Base-by-base conservation (phyloP, 2,113 vertebrate species). In the Trematocara macrostoma region DNA sequence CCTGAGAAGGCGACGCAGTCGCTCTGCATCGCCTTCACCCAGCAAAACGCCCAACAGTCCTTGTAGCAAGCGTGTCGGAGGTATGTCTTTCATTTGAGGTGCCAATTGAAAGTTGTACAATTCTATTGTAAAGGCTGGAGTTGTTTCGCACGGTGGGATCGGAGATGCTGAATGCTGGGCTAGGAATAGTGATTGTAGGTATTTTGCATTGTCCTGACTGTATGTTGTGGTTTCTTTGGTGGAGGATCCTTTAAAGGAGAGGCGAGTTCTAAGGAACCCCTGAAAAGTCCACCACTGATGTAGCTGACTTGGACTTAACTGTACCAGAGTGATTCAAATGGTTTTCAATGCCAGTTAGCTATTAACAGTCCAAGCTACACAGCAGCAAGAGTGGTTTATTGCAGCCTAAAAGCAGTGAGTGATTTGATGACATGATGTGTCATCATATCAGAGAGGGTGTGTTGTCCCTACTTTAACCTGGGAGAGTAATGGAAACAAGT, bases 11-110 rank as follows among this genome's bases (percentile, higher is more conserved):
- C 87, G 81, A 23, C 89, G 89, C 69, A 90, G 89, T 52, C 88
- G 89, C 1, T 94, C 92, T 0, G 82, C 69, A 31, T 95, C 91
- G 3, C 93, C 95, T 12, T 89, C 87, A 2, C 90, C 91, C 55
- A 84, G 80, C 45, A 90, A 91, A 86, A 90, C 81, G 7, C 86
- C 80, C n/a, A 85, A 86, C 64, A 92, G 89, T 56, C 92, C 88
- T 7, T 80, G 74, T 93, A 89, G 85, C 55, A 34, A 88, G 38
- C 51, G 42, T 5, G 49, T 31, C n/a, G 88, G 88, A 94, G 95
- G 94, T 96, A 94, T 31, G 90, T 84, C 38, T 79, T 85, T 1
- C 26, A 52, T 52, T 49, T 56, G 29, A 79, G 20, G 29, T 31
- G 45, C 42, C 16, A 49, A 49, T 29, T 1, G 69, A 49, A 45